Base-by-base conservation (phyloP, 2,113 vertebrate genomes). In the Microcebus lehilahytsara region DNA sequence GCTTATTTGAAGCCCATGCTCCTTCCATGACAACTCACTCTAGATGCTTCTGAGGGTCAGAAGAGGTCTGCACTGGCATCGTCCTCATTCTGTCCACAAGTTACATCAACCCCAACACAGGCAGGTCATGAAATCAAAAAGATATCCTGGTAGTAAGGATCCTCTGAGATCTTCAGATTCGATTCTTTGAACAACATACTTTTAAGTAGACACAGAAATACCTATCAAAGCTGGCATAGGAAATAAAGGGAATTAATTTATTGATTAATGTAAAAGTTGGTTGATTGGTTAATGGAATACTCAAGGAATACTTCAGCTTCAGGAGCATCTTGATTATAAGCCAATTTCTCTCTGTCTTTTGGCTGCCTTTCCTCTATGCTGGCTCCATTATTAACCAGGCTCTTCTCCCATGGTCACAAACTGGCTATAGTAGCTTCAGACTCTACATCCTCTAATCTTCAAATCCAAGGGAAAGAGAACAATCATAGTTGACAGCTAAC, bases 201-300 rank as follows among this genome's bases (percentile, higher is more conserved):
- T 79, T 79, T 66, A 66, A 90, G 49, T 40, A 25, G 53, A 92
- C 9, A 30, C 66, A 75, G 51, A 60, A 85, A 89, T 89, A 10
- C 6, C 27, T 75, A 25, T 32, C 56, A 67, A 95, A 96, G 95
- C 34, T 95, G 85, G 17, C 30, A 66, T 75, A 80, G 46, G 37
- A 93, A 80, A 85, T 80, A 40, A 93, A 85, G 42, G 19, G 20
- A 86, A 90, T 90, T 9, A 86, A 90, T 90, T 9, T 51, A 75
- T 46, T 89, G 79, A 71, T 89, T 86, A 60, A 27, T 77, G 8
- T 85, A 62, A 83, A 53, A 84, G 32, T 81, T 86, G 40, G 19
- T 84, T 89, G 72, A 23, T 34, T 89, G 46, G 32, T 30, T 72
- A 71, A 60, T 84, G 56, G 37, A 87, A 49, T 64, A 27, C 22